Conservation (phyloP, 2,888 invertebrate species). For the Stenodera caucasica region DNA sequence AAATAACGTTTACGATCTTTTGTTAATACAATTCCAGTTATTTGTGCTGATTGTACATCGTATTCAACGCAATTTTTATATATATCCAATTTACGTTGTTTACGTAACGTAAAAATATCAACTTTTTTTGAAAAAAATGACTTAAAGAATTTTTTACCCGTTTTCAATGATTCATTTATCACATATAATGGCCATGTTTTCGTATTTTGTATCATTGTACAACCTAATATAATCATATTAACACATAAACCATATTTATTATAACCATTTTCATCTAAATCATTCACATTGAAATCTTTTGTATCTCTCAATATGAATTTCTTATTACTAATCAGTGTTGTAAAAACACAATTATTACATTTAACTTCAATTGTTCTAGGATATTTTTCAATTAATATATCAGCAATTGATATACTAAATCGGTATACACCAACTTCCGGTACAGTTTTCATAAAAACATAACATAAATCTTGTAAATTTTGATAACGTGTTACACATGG, state of each 20-base stretch:
- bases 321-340: conserved; percentile 14
- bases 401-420: conserved; percentile 46
- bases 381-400: conserved; percentile 37
- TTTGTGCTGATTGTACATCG: too few relatives aligned
- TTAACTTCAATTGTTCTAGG: background rate
- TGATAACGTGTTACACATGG: conserved; percentile 49
- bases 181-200: conserved; percentile 65
- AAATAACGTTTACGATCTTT: conserved; percentile 49
- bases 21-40: too few relatives aligned
- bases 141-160: conserved; percentile 51
- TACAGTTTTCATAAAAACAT: conserved; percentile 48
- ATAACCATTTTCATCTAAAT: background rate
- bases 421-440: conserved; percentile 43
- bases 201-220: conserved; percentile 62
- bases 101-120: conserved; percentile 59
- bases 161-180: conserved; percentile 58
- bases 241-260: conserved; percentile 50
- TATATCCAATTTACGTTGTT: conserved; percentile 57
- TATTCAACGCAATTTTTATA: conserved; percentile 42
- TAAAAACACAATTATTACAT: background rate
- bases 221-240: conserved; percentile 62
- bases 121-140: conserved; percentile 55
- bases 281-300: background rate
- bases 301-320: conserved; percentile 58
- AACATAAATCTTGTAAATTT: conserved; percentile 41